phyloP scores from a whole-genome alignment of 2,888 invertebrate genomes.

The Ceraclea dissimilis region DNA sequence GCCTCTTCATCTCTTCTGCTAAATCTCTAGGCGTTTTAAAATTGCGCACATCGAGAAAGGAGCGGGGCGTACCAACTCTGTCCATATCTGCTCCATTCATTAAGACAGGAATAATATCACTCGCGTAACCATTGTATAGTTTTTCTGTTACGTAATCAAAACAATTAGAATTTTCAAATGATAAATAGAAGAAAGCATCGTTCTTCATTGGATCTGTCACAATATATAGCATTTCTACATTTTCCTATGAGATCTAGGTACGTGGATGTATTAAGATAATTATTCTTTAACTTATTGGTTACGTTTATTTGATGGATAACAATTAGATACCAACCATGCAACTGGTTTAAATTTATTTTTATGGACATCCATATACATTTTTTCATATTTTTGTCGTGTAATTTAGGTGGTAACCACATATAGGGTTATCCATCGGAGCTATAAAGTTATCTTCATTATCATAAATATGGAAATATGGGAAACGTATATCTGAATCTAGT shows the following conservation, averaged over 20 bases:
- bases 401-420: conserved; percentile 28
- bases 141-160: conserved; percentile 64
- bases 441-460: conserved; percentile 30
- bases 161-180: conserved; percentile 63
- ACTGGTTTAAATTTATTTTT: conserved; percentile 41
- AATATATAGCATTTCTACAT: conserved; percentile 43
- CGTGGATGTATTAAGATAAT: conserved; percentile 48
- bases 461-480: conserved; percentile 36
- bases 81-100: conserved; percentile 59
- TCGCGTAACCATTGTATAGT: conserved; percentile 40
- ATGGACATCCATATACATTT: conserved; percentile 5
- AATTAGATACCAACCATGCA: conserved; percentile 52
- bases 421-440: conserved; percentile 29
- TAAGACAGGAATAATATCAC: conserved; percentile 47
- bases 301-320: conserved; percentile 36
- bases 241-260: conserved; percentile 57
- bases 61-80: conserved; percentile 50
- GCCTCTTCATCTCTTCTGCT: conserved; percentile 47
- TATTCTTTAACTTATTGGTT: conserved; percentile 38
- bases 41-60: conserved; percentile 58
- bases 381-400: background rate
- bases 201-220: conserved; percentile 21
- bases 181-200: conserved; percentile 53
- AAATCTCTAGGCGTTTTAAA: conserved; percentile 36
- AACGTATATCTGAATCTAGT: conserved; percentile 42